A percentile compares a stretch with the other conserved stretches of the same genome.
Evolutionary conservation across 2,797 vertebrate species (phyloP).

Genomic region (Taeniopygia guttata): DNA sequence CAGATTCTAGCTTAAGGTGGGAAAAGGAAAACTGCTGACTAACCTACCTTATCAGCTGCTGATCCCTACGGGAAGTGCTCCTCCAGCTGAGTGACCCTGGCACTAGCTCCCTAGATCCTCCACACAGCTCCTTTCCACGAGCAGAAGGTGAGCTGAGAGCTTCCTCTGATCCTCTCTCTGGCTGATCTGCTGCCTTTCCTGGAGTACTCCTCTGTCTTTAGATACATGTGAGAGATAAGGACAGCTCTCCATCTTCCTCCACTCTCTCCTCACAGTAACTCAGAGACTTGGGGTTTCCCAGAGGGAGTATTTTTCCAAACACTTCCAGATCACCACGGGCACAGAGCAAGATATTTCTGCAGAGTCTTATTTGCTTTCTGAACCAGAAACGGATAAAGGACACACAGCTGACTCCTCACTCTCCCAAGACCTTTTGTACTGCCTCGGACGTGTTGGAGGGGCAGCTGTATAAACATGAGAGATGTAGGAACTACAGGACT

Average conservation of each 20-base stretch:
- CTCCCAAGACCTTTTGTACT: constrained; percentile 13
- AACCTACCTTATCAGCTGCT: constrained; percentile 80
- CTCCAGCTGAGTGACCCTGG: constrained; percentile 79
- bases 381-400: neutral
- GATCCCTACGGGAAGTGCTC: constrained; percentile 78
- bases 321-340: constrained; percentile 2
- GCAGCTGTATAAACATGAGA: constrained; percentile 1
- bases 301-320: constrained; percentile 37
- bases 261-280: constrained; percentile 44
- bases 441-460: neutral
- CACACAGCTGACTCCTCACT: constrained; percentile 4
- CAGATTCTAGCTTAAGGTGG: constrained; percentile 35
- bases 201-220: constrained; percentile 78
- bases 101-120: constrained; percentile 81
- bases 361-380: neutral
- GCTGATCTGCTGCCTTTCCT: constrained; percentile 79
- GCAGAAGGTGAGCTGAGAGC: constrained; percentile 69
- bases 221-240: constrained; percentile 65
- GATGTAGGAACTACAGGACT: neutral
- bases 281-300: constrained; percentile 47
- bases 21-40: constrained; percentile 71
- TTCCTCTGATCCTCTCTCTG: constrained; percentile 77
- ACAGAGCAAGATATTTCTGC: constrained; percentile 25
- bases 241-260: constrained; percentile 65
- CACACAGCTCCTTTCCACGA: constrained; percentile 76